Evolutionary conservation across 2,888 invertebrate genomes (phyloP).

Genomic region (Habroteleia sp.): DNA sequence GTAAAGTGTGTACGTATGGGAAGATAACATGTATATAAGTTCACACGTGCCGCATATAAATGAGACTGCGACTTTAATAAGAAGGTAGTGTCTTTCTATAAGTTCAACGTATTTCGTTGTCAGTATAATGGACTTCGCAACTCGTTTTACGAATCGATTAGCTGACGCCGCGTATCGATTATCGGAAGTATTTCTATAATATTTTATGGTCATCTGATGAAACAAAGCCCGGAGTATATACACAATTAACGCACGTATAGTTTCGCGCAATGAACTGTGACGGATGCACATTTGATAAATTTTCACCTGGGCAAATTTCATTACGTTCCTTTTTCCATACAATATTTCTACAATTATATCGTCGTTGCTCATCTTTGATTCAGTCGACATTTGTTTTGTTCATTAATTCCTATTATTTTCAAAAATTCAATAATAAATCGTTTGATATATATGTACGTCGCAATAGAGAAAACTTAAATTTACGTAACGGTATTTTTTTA

Average conservation of each 20-base stretch:
- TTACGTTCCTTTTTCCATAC: slow-evolving; percentile 3
- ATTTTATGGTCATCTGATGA: slow-evolving; percentile 40
- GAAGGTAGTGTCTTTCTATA: slow-evolving; percentile 17
- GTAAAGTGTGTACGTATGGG: slow-evolving; percentile 46
- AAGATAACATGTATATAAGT: slow-evolving; percentile 44
- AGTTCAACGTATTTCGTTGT: slow-evolving; percentile 31
- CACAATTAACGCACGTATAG: slow-evolving; percentile 21
- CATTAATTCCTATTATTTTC: slow-evolving; percentile 27
- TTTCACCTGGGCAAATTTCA: slow-evolving; percentile 9
- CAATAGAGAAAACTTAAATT: neutral
- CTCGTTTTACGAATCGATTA: slow-evolving; percentile 53
- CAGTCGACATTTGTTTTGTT: slow-evolving; percentile 14
- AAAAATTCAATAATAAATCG: too few relatives aligned
- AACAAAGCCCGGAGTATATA: slow-evolving; percentile 29
- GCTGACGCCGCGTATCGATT: slow-evolving; percentile 36
- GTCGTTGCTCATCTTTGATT: slow-evolving; percentile 8
- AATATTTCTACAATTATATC: slow-evolving; percentile 6
- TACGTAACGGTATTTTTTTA: neutral
- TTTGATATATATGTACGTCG: neutral
- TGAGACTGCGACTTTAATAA: slow-evolving; percentile 39
- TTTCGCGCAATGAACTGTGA: slow-evolving; percentile 19
- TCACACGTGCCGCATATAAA: slow-evolving; percentile 48
- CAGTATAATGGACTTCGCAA: slow-evolving; percentile 59
- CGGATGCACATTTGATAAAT: slow-evolving; percentile 8
- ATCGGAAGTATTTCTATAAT: slow-evolving; percentile 44